Conservation (phyloP, 2,888 invertebrate species). For the Drosophila anomalata region DNA sequence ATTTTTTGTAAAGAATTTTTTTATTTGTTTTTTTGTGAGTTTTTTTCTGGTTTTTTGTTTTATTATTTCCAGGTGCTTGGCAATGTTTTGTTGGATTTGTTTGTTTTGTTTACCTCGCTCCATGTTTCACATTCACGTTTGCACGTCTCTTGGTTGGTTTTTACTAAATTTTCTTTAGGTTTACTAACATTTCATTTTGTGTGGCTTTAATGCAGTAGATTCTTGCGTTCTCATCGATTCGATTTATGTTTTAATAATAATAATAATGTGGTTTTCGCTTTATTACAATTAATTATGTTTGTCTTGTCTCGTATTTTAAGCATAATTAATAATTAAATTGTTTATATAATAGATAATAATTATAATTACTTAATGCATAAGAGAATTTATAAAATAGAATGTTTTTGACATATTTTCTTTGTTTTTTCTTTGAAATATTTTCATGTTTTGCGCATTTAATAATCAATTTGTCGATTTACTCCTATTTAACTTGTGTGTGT, state of each 20-base stretch:
- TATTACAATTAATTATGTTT: conserved; percentile 68
- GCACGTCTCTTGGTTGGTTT: conserved; percentile 52
- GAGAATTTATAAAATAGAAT: conserved; percentile 77
- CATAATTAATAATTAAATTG: conserved; percentile 79
- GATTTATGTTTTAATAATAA: conserved; percentile 62
- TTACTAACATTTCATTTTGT: conserved; percentile 68
- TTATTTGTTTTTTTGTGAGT: conserved; percentile 72
- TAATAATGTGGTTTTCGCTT: conserved; percentile 61
- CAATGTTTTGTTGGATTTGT: conserved; percentile 44
- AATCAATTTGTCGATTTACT: conserved; percentile 22
- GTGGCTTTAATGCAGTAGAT: conserved; percentile 63
- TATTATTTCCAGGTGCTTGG: conserved; percentile 60
- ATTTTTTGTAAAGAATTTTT: conserved; percentile 79
- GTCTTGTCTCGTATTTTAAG: conserved; percentile 60
- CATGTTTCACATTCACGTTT: conserved; percentile 46
- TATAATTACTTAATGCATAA: conserved; percentile 76
- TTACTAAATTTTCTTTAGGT: conserved; percentile 73
- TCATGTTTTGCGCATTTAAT: conserved; percentile 19
- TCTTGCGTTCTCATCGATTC: conserved; percentile 39
- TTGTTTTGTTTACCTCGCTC: conserved; percentile 51
- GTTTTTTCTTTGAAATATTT: conserved; percentile 33
- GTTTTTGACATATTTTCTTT: conserved; percentile 37
- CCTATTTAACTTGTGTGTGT: conserved; percentile 16
- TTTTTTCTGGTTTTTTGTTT: conserved; percentile 59
- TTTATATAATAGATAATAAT: conserved; percentile 80